phyloP scores from a whole-genome alignment of 2,113 vertebrate species.

The Phrynosoma platyrhinos region DNA sequence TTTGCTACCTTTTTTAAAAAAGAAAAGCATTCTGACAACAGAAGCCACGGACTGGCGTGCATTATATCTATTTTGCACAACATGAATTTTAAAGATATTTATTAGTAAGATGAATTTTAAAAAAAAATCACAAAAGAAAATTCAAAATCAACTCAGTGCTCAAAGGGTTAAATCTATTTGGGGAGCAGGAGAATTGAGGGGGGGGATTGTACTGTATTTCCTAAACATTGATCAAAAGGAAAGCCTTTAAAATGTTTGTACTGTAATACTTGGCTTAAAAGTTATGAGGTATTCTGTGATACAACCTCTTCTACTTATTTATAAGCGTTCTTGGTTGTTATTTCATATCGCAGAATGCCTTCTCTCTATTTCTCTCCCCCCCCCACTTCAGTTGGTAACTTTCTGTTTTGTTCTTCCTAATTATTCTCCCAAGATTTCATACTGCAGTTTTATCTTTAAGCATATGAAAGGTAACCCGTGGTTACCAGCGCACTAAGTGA shows the following conservation, averaged over 20 bases:
- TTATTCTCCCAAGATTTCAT: conserved; percentile 96
- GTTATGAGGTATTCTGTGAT: conserved; percentile 89
- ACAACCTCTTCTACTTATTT: conserved; percentile 91
- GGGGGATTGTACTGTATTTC: conserved; percentile 91
- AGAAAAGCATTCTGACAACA: conserved; percentile 67
- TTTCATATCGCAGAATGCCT: conserved; percentile 93
- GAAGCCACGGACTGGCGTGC: conserved; percentile 75
- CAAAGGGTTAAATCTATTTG: conserved; percentile 98
- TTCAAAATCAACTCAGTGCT: conserved; percentile 89
- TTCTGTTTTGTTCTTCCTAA: conserved; percentile 91
- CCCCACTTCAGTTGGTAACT: conserved; percentile 87
- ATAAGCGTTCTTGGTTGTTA: conserved; percentile 90
- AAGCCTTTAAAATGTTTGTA: conserved; percentile 93
- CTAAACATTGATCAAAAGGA: conserved; percentile 85
- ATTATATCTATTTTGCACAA: conserved; percentile 95
- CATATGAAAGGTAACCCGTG: conserved; percentile 98
- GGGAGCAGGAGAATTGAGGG: conserved; percentile 22
- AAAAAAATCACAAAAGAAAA: conserved; percentile 61
- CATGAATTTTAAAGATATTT: conserved; percentile 86
- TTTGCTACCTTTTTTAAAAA: conserved; percentile 72
- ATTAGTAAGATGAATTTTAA: conserved; percentile 73
- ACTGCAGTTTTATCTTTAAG: conserved; percentile 96
- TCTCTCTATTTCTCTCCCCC: conserved; percentile 39
- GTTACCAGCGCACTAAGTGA: conserved; percentile 94
- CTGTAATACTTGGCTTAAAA: conserved; percentile 98